These are phyloP conservation scores for Proisotoma minuta DNA, from an alignment of 2,888 invertebrate genomes.

Conservation along the genomic window DNA sequence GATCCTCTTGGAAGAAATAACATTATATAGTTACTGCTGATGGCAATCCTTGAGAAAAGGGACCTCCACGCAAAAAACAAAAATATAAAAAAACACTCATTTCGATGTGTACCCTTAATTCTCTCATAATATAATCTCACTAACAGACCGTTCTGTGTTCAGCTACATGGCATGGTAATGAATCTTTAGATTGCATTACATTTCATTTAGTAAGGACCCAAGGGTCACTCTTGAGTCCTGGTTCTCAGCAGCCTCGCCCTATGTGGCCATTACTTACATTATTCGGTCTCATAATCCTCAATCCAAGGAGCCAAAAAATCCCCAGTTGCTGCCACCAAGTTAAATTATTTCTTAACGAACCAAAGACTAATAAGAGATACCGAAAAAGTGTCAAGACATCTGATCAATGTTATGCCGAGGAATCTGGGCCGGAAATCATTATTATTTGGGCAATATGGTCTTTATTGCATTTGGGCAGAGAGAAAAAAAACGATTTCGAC, in stretches of 20 bases:
- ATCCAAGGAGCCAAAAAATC: conserved; percentile 41
- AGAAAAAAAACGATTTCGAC: conserved; percentile 34
- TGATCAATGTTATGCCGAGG: conserved; percentile 46
- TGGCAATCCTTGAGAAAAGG: conserved; percentile 33
- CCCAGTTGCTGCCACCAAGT: conserved; percentile 41
- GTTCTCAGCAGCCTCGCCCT: conserved; percentile 37
- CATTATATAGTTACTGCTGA: background rate
- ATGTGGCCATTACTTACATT: conserved; percentile 47
- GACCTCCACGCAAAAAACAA: conserved; percentile 44
- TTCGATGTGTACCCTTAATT: conserved; percentile 15
- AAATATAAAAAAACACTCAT: conserved; percentile 15
- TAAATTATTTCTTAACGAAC: conserved; percentile 4
- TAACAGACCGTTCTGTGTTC: background rate
- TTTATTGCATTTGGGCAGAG: conserved; percentile 46
- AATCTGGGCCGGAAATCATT: conserved; percentile 48
- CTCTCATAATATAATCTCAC: background rate
- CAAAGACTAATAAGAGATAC: background rate
- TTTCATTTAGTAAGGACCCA: conserved; percentile 39
- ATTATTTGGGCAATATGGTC: conserved; percentile 49
- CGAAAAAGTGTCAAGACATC: conserved; percentile 47
- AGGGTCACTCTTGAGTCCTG: conserved; percentile 44
- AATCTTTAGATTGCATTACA: conserved; percentile 45
- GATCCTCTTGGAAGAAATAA: conserved; percentile 3
- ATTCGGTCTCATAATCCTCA: conserved; percentile 40
- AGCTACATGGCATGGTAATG: conserved; percentile 17